Base-by-base conservation (phyloP, 2,888 invertebrate species). In the Callosobruchus maculatus region DNA sequence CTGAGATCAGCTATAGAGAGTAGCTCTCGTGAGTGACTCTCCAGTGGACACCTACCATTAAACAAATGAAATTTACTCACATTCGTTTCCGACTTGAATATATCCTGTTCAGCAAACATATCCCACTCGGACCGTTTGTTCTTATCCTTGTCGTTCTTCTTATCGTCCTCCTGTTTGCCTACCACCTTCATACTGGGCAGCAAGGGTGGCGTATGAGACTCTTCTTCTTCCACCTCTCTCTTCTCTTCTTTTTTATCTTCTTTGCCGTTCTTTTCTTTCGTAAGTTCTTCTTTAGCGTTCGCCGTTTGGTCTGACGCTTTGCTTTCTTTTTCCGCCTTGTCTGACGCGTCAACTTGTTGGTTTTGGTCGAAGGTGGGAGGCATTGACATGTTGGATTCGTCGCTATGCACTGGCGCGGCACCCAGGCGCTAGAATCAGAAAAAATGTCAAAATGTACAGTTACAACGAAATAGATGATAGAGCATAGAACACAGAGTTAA, bases 101-200 rank as follows among this genome's bases (percentile, higher is more conserved):
- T 94, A 83, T 96, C 95, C 79, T 95, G 94, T 83, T 97, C 97
- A 67, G 97, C 97, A 88, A 97, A 96, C 94, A 96, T 96, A 83
- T 96, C 96, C 94, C 95, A 95, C 81, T 94, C 93, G 20, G 90
- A 88, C n/a, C 89, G 87, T 82, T 91, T 91, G 21, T 76, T 76
- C 77, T 84, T 86, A 75, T 83, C 82, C 73, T 81, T 77, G 70
- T 83, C 85, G 69, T 82, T 78, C 81, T 85, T 72, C 79, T 78
- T 80, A 67, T 78, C 80, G 67, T 85, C 84, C 2, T 83, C 83
- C 69, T 83, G 79, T 70, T 71, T 73, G 30, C 78, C 72, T 76
- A 84, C 84, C 5, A 84, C 72, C 79, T 85, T 86, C 85, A 86
- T 86, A 74, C 83, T 85, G 68, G 86, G 87, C 77, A 86, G 80